A percentile compares a stretch with the other conserved stretches of the same genome.
These are phyloP conservation scores for Struthidea cinerea DNA, from an alignment of 2,113 vertebrate species.

Conservation along the genomic window DNA sequence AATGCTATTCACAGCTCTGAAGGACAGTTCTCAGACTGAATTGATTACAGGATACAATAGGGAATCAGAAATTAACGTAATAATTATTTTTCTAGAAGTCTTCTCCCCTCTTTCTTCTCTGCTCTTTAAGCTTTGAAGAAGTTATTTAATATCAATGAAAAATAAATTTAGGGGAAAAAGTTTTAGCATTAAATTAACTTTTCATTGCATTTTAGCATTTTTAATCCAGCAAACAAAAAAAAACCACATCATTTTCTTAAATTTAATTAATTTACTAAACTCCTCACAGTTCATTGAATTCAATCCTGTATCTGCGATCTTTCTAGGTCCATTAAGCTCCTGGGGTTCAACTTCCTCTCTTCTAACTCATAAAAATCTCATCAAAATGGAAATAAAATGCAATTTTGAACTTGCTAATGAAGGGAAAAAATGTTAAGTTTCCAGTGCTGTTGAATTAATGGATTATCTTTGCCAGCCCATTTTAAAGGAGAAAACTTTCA, in stretches of 20 bases:
- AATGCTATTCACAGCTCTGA: not conserved
- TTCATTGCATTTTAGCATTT: conserved; percentile 66
- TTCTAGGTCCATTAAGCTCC: conserved; percentile 74
- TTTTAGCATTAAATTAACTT: conserved; percentile 56
- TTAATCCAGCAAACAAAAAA: conserved; percentile 64
- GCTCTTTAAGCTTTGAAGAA: conserved; percentile 4
- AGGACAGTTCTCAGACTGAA: not conserved
- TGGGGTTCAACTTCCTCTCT: conserved; percentile 69
- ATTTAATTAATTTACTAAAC: conserved; percentile 79
- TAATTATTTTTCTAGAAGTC: not conserved
- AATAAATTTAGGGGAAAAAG: conserved; percentile 24
- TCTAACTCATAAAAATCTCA: conserved; percentile 78
- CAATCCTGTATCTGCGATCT: conserved; percentile 73
- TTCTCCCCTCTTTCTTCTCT: not conserved
- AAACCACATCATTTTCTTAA: conserved; percentile 70
- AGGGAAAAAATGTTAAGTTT: conserved; percentile 63
- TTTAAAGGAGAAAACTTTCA: conserved; percentile 52
- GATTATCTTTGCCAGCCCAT: conserved; percentile 47
- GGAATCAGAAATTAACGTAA: not conserved
- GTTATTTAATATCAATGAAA: conserved; percentile 31
- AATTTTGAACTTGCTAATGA: conserved; percentile 75
- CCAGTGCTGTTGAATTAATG: conserved; percentile 67
- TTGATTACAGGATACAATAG: not conserved
- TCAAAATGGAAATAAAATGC: conserved; percentile 80
- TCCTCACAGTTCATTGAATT: conserved; percentile 70